Conservation (phyloP, 2,888 invertebrate genomes). For the Hydrotaea cyrtoneurina region DNA sequence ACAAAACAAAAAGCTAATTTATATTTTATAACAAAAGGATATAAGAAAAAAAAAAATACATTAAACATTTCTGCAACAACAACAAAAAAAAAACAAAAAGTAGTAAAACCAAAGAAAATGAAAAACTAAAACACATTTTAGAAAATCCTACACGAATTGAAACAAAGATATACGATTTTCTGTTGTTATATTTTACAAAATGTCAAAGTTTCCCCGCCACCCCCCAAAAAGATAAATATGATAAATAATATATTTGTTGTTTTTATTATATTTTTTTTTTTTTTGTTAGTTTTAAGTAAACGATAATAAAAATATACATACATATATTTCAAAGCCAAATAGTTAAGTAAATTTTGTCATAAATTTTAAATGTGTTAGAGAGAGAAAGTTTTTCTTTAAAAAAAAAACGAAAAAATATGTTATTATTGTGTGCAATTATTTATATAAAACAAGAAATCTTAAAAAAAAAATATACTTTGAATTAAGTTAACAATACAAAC, state of each 20-base stretch:
- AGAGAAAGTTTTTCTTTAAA: constrained; percentile 17
- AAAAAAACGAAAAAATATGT: constrained; percentile 8
- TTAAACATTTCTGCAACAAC: constrained; percentile 44
- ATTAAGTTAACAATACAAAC: neutral
- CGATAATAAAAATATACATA: constrained; percentile 63
- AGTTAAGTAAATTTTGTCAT: constrained; percentile 73
- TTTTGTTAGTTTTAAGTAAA: constrained; percentile 49
- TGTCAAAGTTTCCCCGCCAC: constrained; percentile 36
- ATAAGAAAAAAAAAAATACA: constrained; percentile 17
- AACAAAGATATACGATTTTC: constrained; percentile 46
- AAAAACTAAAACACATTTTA: constrained; percentile 50
- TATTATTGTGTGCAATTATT: constrained; percentile 57
- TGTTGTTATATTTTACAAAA: constrained; percentile 48
- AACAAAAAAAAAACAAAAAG: constrained; percentile 52
- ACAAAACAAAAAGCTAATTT: neutral
- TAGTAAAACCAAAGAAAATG: constrained; percentile 68
- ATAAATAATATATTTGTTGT: constrained; percentile 45
- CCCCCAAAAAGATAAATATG: constrained; percentile 58
- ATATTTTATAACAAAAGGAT: constrained; percentile 39
- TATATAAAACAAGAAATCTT: constrained; percentile 25
- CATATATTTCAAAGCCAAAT: constrained; percentile 76
- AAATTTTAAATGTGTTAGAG: constrained; percentile 47
- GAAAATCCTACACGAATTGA: constrained; percentile 59
- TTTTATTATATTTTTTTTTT: too few relatives aligned
- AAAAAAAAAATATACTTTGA: neutral